A percentile compares a stretch with the other conserved stretches of the same genome.
phyloP scores from a whole-genome alignment of 92 coral and sea anemone genomes.

The Heliopora coerulea region DNA sequence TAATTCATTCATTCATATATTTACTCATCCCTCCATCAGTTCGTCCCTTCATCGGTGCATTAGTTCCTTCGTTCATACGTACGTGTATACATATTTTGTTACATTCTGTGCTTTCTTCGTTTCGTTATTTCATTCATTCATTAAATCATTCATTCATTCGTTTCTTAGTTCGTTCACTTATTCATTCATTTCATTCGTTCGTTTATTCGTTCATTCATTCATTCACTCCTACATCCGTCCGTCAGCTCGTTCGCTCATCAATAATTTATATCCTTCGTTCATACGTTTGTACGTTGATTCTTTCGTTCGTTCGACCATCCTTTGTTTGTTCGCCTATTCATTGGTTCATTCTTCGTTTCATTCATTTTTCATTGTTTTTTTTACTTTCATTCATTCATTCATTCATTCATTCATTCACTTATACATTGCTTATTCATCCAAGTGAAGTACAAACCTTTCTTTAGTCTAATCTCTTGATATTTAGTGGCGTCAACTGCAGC shows the following conservation, averaged over 20 bases:
- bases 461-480: background rate
- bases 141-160: no score
- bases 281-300: background rate
- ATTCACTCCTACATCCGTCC: background rate
- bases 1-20: no score
- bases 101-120: no score
- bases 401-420: background rate
- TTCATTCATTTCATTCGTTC: no score
- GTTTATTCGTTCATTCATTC: no score
- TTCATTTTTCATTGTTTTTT: background rate
- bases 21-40: no score
- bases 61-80: no score
- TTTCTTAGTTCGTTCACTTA: no score
- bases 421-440: background rate
- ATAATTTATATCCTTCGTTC: background rate
- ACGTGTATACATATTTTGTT: no score
- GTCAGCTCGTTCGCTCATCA: background rate
- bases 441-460: no score
- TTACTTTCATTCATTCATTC: background rate
- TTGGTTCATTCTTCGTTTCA: background rate
- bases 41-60: no score
- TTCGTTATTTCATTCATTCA: no score
- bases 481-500: background rate
- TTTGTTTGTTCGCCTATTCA: background rate
- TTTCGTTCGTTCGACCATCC: background rate